These are phyloP conservation scores for Acanthosepion pharaonis DNA, from an alignment of 2,888 invertebrate species.

Conservation along the genomic window DNA sequence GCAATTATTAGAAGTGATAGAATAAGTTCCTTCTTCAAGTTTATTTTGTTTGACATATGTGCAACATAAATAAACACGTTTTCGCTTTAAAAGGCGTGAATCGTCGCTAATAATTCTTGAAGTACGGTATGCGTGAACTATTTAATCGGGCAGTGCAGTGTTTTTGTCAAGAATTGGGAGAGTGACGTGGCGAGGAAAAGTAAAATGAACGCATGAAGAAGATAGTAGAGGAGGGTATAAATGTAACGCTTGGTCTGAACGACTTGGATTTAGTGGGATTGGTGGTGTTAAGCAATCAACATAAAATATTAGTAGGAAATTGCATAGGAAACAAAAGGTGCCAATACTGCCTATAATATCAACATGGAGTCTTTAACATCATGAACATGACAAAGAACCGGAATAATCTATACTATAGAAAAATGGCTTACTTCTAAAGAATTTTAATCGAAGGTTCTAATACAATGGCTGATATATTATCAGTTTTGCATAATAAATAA, in stretches of 20 bases:
- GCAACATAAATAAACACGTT: background rate
- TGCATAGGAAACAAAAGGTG: background rate
- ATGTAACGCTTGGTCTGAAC: background rate
- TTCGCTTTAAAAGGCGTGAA: background rate
- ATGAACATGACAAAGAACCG: background rate
- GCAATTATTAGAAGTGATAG: no score
- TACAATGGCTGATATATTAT: no score
- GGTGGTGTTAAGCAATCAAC: background rate
- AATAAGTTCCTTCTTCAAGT: no score
- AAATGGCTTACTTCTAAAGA: background rate
- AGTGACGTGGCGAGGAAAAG: background rate
- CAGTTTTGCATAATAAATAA: no score
- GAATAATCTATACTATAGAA: background rate
- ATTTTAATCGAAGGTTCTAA: background rate
- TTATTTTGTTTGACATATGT: background rate
- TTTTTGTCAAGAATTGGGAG: background rate
- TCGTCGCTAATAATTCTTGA: background rate
- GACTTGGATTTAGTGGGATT: background rate
- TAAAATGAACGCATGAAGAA: background rate
- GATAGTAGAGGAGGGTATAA: background rate
- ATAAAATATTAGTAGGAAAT: background rate
- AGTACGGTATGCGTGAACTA: background rate
- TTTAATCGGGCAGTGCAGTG: background rate
- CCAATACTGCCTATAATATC: background rate
- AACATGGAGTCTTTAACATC: background rate